Percentiles rank a stretch among this genome's conserved stretches.
These are phyloP conservation scores for Cynoglossus semilaevis DNA, from an alignment of 2,113 vertebrate genomes.

Conservation along the genomic window DNA sequence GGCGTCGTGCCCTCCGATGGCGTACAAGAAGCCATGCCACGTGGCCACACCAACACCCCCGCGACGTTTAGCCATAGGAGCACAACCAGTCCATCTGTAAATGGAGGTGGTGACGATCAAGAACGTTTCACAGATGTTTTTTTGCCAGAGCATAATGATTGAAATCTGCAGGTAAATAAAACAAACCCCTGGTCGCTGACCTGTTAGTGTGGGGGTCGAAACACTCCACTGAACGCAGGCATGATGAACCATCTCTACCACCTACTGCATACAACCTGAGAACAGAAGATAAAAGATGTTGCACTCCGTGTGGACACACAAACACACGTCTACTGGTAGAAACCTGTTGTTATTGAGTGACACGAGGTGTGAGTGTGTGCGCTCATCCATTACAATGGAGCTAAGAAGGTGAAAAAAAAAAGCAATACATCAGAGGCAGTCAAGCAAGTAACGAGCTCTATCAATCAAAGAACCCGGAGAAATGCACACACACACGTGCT, in stretches of 20 bases:
- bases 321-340: constrained; percentile 1
- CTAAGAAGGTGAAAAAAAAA: constrained; percentile 24
- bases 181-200: constrained; percentile 42
- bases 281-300: constrained; percentile 13
- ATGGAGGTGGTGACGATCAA: constrained; percentile 54
- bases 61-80: constrained; percentile 95
- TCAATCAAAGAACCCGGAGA: constrained; percentile 29
- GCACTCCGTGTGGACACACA: constrained; percentile 22
- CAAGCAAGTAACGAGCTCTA: constrained; percentile 63
- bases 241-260: constrained; percentile 95
- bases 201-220: constrained; percentile 99
- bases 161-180: constrained; percentile 25
- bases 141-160: too few species aligned
- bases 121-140: background rate
- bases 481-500: background rate
- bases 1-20: constrained; percentile 95
- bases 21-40: constrained; percentile 94
- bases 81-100: constrained; percentile 90
- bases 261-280: constrained; percentile 95
- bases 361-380: constrained; percentile 2
- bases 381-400: constrained; percentile 2
- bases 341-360: constrained; percentile 15
- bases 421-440: constrained; percentile 36
- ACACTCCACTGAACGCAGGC: constrained; percentile 95
- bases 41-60: constrained; percentile 96